These are phyloP conservation scores for Corvus cornix DNA, from an alignment of 2,113 vertebrate genomes.

Conservation along the genomic window DNA sequence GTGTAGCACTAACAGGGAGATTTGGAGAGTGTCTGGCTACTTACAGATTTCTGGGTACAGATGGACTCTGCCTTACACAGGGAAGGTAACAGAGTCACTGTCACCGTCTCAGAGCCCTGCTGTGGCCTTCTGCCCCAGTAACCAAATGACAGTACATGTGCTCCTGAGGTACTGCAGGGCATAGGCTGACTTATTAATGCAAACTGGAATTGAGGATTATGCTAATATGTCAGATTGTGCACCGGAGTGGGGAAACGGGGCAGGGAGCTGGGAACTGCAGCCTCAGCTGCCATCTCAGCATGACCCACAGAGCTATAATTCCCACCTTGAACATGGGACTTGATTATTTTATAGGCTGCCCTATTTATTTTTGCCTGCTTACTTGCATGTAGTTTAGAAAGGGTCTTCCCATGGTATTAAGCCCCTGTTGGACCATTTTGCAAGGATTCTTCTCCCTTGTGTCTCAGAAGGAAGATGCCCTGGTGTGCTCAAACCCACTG, in stretches of 20 bases:
- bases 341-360: neutral
- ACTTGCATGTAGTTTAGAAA: neutral
- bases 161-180: neutral
- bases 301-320: neutral
- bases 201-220: neutral
- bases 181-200: neutral
- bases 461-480: neutral
- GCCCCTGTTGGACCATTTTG: neutral
- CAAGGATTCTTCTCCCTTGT: neutral
- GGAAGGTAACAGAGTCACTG: neutral
- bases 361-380: neutral
- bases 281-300: neutral
- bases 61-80: neutral
- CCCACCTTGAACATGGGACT: neutral
- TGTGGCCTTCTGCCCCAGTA: neutral
- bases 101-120: neutral
- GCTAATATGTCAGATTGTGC: neutral
- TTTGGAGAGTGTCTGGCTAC: neutral
- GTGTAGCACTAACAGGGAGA: neutral
- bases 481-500: neutral
- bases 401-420: neutral
- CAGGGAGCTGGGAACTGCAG: neutral
- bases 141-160: neutral
- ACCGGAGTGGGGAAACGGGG: neutral
- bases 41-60: neutral